Evolutionary conservation across 1,140 invertebrate species (phyloP).

Genomic region (Mya arenaria): DNA sequence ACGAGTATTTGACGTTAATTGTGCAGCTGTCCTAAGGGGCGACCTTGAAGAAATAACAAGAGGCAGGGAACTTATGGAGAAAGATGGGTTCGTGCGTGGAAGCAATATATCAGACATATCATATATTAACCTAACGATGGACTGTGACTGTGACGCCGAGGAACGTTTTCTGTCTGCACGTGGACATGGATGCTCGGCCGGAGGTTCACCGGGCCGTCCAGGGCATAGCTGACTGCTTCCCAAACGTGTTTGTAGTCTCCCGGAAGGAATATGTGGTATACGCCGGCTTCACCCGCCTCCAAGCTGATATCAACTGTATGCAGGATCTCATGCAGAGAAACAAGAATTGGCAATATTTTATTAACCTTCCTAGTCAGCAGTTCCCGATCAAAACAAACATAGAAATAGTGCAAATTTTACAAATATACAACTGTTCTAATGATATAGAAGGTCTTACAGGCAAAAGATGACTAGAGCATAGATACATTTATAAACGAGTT

Average conservation of each 20-base stretch:
- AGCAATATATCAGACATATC: conserved; percentile 5
- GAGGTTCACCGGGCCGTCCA: conserved; percentile 61
- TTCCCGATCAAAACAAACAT: conserved; percentile 73
- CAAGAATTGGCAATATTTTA: conserved; percentile 72
- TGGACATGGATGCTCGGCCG: conserved; percentile 68
- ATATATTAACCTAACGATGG: conserved; percentile 36
- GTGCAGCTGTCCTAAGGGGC: conserved; percentile 29
- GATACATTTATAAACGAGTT: conserved; percentile 9
- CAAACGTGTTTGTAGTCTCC: conserved; percentile 71
- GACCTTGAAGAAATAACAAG: conserved; percentile 3
- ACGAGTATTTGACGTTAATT: conserved; percentile 20
- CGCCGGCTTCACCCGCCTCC: conserved; percentile 59
- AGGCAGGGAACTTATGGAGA: conserved; percentile 19
- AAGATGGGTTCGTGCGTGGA: neutral
- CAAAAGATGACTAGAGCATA: conserved; percentile 17
- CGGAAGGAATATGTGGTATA: conserved; percentile 66
- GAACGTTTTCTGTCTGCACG: conserved; percentile 79
- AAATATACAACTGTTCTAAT: conserved; percentile 69
- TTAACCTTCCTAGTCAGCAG: conserved; percentile 71
- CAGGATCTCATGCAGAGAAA: conserved; percentile 54
- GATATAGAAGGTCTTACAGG: conserved; percentile 60
- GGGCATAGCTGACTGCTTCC: conserved; percentile 69
- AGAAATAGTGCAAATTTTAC: conserved; percentile 70
- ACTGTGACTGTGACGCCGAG: conserved; percentile 62
- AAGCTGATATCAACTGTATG: conserved; percentile 72